These are phyloP conservation scores for Sarcophaga bullata DNA, from an alignment of 1,140 invertebrate genomes.

Conservation along the genomic window DNA sequence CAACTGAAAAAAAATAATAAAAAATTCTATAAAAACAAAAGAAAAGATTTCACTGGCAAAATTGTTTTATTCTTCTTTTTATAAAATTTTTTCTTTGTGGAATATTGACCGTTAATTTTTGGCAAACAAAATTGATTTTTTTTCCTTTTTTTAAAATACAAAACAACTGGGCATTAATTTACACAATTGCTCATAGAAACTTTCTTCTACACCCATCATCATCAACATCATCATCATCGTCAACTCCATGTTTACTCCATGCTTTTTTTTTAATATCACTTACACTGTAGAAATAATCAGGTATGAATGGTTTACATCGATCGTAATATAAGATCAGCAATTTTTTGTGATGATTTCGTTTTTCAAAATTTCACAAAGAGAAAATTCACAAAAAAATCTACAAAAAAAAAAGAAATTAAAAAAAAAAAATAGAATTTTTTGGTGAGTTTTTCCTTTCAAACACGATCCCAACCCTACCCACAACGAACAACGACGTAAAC, in stretches of 20 bases:
- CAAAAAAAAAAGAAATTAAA: neutral
- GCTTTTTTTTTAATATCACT: neutral
- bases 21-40: constrained; percentile 27
- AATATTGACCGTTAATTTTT: neutral
- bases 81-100: too few relatives aligned
- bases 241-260: too few relatives aligned
- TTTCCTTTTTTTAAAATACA: too few relatives aligned
- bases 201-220: too few relatives aligned
- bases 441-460: constrained; percentile 1
- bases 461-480: neutral
- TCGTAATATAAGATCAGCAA: constrained; percentile 17
- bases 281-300: constrained; percentile 16
- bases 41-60: too few relatives aligned
- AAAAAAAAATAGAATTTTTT: neutral
- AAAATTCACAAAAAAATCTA: neutral
- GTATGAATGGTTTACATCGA: constrained; percentile 13
- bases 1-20: constrained; percentile 32
- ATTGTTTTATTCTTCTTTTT: too few relatives aligned
- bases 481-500: neutral
- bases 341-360: constrained; percentile 26
- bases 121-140: neutral
- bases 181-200: too few relatives aligned
- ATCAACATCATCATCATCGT: too few relatives aligned
- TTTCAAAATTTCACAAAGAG: constrained; percentile 22
- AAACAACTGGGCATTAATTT: neutral